Evolutionary conservation across 2,113 vertebrate species (phyloP), one percentile per base, ranked within the genome.

Genomic region (Corynorhinus townsendii): DNA sequence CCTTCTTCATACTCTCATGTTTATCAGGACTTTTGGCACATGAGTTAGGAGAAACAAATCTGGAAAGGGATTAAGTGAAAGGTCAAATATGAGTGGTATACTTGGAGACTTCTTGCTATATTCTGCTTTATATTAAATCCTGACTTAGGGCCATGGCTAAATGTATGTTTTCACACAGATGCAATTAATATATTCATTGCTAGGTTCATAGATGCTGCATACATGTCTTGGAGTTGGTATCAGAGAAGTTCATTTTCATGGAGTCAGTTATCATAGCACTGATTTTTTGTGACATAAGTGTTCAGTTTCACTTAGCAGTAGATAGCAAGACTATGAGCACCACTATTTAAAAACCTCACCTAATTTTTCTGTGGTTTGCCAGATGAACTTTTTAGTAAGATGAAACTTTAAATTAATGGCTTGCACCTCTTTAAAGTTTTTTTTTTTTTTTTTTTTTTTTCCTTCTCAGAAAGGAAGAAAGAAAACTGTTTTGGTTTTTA

Each of bases 351-450:
- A 90, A 69, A 52, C 14, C 2, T 90, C 75, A 11, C 15, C 33
- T 89, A 40, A 81, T 56, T 72, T 89, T 95, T 90, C 19, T 69
- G 8, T 86, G 62, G 52, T 87, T 94, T 93, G 38, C 33, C 75
- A 83, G 54, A 93, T 86, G 45, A 94, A 91, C 43, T 91, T 89
- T 85, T 86, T 38, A 75, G 56, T 66, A 94, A 89, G 35, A 76
- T 40, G 38, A 7, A 95, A 89, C 14, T 86, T 95, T 89, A 91
- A 93, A 95, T 88, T 75, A 85, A 28, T 77, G 47, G 54, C 35
- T 86, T 82, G 79, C 73, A 76, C 2, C 38, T 93, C 38, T 11
- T 86, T 91, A 79, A 83, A 84, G 35, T n/a, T 9, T n/a, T 66
- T 75, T 11, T 7, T 56, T 62, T 59, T 56, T 5, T 45, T 45